Percentiles rank a stretch among this genome's conserved stretches.
Conservation (phyloP, 2,888 invertebrate genomes). For the Micoletzkya japonica region DNA sequence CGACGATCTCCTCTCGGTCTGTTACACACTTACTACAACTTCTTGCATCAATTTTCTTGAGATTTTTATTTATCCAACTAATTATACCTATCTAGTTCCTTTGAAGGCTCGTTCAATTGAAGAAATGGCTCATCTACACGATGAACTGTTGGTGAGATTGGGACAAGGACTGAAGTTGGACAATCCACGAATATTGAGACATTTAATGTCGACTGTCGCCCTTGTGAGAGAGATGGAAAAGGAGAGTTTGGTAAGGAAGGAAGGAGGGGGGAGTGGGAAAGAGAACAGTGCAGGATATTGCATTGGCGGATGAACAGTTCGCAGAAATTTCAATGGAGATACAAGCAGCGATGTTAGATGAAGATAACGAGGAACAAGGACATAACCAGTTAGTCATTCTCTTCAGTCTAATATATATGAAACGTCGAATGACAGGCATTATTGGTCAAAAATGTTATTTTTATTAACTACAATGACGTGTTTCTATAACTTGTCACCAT, state of each 20-base stretch:
- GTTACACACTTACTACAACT: background rate
- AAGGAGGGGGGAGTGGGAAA: background rate
- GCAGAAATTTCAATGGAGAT: conserved; percentile 15
- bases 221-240: conserved; percentile 6
- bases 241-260: conserved; percentile 13
- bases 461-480: no score
- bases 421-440: no score
- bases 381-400: conserved; percentile 3
- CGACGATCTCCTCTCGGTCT: conserved; percentile 9
- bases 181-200: conserved; percentile 14
- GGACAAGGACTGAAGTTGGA: conserved; percentile 16
- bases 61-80: background rate
- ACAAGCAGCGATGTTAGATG: background rate
- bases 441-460: no score
- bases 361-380: conserved; percentile 10
- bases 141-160: conserved; percentile 6
- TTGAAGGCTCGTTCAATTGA: conserved; percentile 25
- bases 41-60: background rate
- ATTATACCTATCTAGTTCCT: background rate
- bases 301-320: conserved; percentile 3
- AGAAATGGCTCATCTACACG: conserved; percentile 16
- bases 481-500: no score
- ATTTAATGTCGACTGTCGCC: conserved; percentile 4
- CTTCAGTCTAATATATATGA: no score
- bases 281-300: conserved; percentile 6